Conservation (phyloP, 1,140 invertebrate genomes). For the Atta cephalotes region DNA sequence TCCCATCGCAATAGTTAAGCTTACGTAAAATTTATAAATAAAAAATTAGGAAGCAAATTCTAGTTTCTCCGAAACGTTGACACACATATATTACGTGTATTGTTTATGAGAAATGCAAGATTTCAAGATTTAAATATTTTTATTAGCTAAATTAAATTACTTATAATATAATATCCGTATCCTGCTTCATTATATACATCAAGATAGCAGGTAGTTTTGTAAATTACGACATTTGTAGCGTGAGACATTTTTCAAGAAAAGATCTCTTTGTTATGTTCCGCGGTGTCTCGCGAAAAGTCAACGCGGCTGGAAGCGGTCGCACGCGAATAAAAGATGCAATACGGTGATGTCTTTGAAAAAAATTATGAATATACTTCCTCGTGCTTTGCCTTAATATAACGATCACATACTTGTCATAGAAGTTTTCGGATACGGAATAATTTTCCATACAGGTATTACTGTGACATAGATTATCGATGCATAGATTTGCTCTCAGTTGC, state of each 20-base stretch:
- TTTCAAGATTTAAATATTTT: constrained; percentile 48
- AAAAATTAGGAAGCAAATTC: constrained; percentile 15
- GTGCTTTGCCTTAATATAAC: neutral
- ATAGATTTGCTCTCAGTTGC: constrained; percentile 17
- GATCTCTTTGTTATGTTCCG: neutral
- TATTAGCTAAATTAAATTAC: neutral
- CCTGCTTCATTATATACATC: neutral
- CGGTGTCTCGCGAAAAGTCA: constrained; percentile 7
- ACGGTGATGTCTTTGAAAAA: constrained; percentile 1
- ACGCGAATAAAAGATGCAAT: constrained; percentile 53
- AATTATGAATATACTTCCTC: neutral
- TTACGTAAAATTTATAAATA: neutral
- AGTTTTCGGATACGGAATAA: constrained; percentile 17
- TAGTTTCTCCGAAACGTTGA: neutral
- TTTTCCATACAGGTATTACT: neutral
- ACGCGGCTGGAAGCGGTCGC: constrained; percentile 19
- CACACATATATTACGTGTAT: neutral
- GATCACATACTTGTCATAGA: neutral
- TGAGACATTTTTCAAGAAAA: constrained; percentile 25
- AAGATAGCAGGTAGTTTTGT: constrained; percentile 6
- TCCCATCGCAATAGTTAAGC: neutral
- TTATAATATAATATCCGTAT: neutral
- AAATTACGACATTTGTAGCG: constrained; percentile 1
- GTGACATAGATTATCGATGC: constrained; percentile 12
- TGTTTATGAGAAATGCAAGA: constrained; percentile 1